Evolutionary conservation across 1,140 invertebrate species (phyloP).

Genomic region (Pseudomyrmex gracilis): DNA sequence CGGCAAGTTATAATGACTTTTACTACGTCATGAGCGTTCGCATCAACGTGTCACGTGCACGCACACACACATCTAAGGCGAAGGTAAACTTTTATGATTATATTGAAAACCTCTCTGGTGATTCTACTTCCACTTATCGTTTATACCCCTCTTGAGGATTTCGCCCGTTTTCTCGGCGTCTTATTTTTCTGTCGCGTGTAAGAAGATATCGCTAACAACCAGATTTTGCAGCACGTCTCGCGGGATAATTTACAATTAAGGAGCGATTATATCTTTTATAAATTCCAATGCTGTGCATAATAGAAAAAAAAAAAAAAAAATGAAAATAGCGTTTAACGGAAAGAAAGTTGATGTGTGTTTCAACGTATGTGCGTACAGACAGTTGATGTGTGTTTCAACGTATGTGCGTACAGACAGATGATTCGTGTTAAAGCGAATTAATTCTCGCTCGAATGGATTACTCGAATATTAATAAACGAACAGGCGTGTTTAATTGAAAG

Average conservation of each 20-base stretch:
- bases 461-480: background rate
- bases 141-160: constrained; percentile 47
- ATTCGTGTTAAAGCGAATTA: too few species aligned
- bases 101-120: constrained; percentile 61
- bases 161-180: background rate
- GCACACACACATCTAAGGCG: constrained; percentile 10
- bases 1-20: constrained; percentile 64
- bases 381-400: too few species aligned
- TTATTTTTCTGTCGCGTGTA: constrained; percentile 53
- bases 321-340: too few species aligned
- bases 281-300: background rate
- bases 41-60: constrained; percentile 42
- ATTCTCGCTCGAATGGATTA: too few species aligned
- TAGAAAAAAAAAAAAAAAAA: too few species aligned
- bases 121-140: constrained; percentile 54
- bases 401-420: too few species aligned
- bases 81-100: constrained; percentile 66
- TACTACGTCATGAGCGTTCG: constrained; percentile 48
- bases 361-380: too few species aligned
- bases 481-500: background rate
- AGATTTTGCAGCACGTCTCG: constrained; percentile 27
- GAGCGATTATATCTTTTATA: constrained; percentile 3
- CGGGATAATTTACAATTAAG: constrained; percentile 5
- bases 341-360: too few species aligned
- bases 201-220: constrained; percentile 44